Evolutionary conservation across 2,888 invertebrate genomes (phyloP), one percentile per base, ranked within the genome.

Genomic region (Molanna angustata): DNA sequence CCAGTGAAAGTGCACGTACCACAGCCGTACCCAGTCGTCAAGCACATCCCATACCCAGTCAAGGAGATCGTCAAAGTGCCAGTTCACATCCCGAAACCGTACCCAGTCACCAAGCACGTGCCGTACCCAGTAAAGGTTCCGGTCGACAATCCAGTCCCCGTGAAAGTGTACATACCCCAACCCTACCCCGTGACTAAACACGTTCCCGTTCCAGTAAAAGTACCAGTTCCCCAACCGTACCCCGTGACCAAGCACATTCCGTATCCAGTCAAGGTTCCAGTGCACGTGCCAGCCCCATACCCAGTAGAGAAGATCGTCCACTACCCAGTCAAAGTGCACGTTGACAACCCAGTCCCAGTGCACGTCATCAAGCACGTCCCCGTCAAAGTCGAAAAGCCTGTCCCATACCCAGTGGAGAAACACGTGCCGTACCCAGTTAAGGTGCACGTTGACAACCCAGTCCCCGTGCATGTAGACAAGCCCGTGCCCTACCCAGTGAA

Each of bases 401-500:
- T 88, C 43, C 87, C 88, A 1, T 87, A 87, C 69, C 84, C 84
- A 48, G 83, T 88, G 0, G 85, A 85, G 62, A 86, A 86, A 68
- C 73, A 76, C 44, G 83, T 85, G 39, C 86, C 84, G 37, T 83
- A 83, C 66, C 86, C 86, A 47, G 86, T 87, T 1, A 84, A 86
- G 67, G 80, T 85, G 39, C 78, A 72, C 42, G 77, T 82, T 27
- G 84, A 87, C 40, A 79, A 83, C 64, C 88, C 84, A 35, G 79
- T 87, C 3, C 86, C 86, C 4, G 85, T 86, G 13, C 85, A 85
- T 57, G 88, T 90, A 2, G 88, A 88, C 57, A 88, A 88, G 66
- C 87, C 85, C 32, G 86, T 88, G 60, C 90, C 90, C 20, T 83
- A 84, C 62, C 79, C 78, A 43, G 87, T 90, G 4, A 88, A 88